These are phyloP conservation scores for Orchesellides sinensis DNA, from an alignment of 2,888 invertebrate species.

Conservation along the genomic window DNA sequence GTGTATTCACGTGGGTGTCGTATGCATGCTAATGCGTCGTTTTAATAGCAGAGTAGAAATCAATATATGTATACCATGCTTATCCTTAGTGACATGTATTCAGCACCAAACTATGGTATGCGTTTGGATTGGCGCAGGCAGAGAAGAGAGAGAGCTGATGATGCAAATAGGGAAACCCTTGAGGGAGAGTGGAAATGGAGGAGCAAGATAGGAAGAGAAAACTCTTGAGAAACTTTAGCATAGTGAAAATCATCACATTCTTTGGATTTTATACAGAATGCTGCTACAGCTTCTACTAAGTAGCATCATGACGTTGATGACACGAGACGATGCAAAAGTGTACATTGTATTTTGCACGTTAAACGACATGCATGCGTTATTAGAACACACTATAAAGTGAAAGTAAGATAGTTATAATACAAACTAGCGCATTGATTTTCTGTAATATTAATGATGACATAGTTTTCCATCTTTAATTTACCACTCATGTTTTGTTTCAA, in stretches of 20 bases:
- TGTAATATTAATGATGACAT: background rate
- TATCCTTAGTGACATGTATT: no score
- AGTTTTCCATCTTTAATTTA: constrained; percentile 24
- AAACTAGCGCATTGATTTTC: constrained; percentile 17
- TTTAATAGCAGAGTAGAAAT: no score
- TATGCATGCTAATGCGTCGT: no score
- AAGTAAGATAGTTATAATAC: background rate
- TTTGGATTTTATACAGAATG: constrained; percentile 29
- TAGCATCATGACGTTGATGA: background rate
- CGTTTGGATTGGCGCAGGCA: no score
- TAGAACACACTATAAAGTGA: background rate
- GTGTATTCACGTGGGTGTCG: no score
- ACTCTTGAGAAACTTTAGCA: constrained; percentile 42
- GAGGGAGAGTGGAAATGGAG: constrained; percentile 21
- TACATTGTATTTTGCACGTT: background rate
- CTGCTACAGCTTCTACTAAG: constrained; percentile 31
- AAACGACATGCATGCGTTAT: background rate
- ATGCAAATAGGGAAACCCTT: constrained; percentile 42
- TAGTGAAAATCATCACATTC: constrained; percentile 38
- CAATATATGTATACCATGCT: no score
- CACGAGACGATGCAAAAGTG: background rate
- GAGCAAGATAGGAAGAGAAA: constrained; percentile 12
- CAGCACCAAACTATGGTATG: no score
- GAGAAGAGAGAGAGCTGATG: constrained; percentile 1
- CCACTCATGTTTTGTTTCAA: background rate